Base-by-base conservation (phyloP, 2,113 vertebrate genomes). In the Caloenas nicobarica region DNA sequence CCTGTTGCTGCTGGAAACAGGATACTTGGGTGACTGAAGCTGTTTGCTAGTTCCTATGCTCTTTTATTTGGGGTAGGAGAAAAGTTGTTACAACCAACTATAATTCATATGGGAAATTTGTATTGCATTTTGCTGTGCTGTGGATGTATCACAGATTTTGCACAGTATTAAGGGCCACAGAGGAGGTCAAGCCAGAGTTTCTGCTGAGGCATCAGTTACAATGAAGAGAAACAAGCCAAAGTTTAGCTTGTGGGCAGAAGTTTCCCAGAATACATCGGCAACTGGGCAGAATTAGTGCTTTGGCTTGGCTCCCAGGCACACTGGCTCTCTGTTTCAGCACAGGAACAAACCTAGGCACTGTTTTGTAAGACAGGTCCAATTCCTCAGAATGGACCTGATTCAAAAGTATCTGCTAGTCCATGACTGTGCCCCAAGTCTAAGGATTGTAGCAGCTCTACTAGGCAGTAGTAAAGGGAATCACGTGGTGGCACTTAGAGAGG, bases 191-290 rank as follows among this genome's bases (percentile, higher is more conserved):
- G 68, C 56, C 51, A 73, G 50, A 26, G 24, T 76, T 94, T 92
- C 89, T 95, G 73, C 92, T 88, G 72, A 95, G 78, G 51, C 81
- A 94, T 93, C 94, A 76, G 76, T 89, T 95, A 82, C 8, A 14
- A 60, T 88, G 69, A 96, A 93, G 92, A 91, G 93, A 97, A 97
- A 90, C 38, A 92, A 86, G 61, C 66, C 13, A 38, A 96, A 92
- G 65, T 95, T 97, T 94, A 93, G 92, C 96, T 96, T 97, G 96
- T 96, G 91, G 95, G 95, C 93, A 97, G 86, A 97, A 94, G 82
- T 91, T 93, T 95, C 96, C 95, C 96, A 97, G 88, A 96, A 96
- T 91, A 90, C 95, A 73, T 44, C 94, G 86, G 81, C 57, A 84
- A 15, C 11, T 93, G 92, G 93, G 89, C 96, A 96, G 89, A 90